Conservation (phyloP, 2,888 invertebrate species). For the Ennomos erosarius region DNA sequence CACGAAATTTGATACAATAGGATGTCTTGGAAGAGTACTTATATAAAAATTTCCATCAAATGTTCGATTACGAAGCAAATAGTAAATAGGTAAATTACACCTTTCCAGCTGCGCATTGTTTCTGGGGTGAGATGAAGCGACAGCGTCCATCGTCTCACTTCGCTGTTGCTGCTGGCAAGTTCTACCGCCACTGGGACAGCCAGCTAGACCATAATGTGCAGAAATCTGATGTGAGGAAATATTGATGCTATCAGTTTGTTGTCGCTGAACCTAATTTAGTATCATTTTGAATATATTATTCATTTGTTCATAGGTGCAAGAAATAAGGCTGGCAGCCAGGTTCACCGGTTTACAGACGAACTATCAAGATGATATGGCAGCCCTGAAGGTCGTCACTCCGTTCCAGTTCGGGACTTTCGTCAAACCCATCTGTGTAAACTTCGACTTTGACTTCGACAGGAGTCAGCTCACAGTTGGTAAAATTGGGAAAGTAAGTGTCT, state of each 20-base stretch:
- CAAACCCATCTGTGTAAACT: conserved; percentile 24
- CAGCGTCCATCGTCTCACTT: conserved; percentile 43
- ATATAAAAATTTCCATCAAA: too few species aligned
- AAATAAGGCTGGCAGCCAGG: neutral
- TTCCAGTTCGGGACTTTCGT: conserved; percentile 16
- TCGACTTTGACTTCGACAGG: conserved; percentile 24
- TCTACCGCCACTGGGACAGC: conserved; percentile 54
- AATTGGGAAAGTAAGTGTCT: conserved; percentile 21
- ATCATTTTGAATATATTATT: too few species aligned
- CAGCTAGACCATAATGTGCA: conserved; percentile 46
- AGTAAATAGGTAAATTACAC: too few species aligned
- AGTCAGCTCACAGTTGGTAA: conserved; percentile 5
- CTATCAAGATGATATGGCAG: conserved; percentile 19
- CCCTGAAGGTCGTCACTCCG: conserved; percentile 6
- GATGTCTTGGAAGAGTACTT: too few species aligned
- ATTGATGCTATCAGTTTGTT: neutral
- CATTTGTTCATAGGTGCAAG: neutral
- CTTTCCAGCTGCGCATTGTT: conserved; percentile 59
- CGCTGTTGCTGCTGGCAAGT: conserved; percentile 55
- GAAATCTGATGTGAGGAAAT: conserved; percentile 47
- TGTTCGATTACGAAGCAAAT: too few species aligned
- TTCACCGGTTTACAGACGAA: neutral
- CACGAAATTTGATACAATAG: too few species aligned
- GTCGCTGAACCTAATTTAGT: too few species aligned
- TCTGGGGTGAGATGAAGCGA: conserved; percentile 51